Base-by-base conservation (phyloP, 2,113 vertebrate genomes). In the Menidia beryllina region DNA sequence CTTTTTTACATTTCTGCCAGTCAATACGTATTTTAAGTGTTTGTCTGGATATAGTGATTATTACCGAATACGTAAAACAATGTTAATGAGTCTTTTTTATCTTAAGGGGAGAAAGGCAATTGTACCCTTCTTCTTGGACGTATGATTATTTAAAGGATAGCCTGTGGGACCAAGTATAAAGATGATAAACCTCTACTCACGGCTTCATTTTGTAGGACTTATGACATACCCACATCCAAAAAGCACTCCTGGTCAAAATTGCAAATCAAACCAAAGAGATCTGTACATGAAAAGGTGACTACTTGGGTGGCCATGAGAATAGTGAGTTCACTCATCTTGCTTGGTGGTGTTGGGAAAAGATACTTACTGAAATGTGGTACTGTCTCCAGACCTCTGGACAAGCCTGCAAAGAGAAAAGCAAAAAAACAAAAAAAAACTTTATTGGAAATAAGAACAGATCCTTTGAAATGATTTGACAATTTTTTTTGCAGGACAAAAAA, bases 321-420 rank as follows among this genome's bases (percentile, higher is more conserved):
- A 58, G 26, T 10, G 10, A 23, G 25, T 6, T 34, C 14, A 30
- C 52, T 23, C n/a, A 21, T 48, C 20, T 30, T 45, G 60, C 45
- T 20, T 41, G 21, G 50, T 39, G 41, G 17, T 36, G 61, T 68
- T 66, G 36, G 62, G 21, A n/a, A 38, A 24, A 15, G 27, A 52
- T 11, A 87, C 97, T 98, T 94, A 99, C 97, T 58, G 97, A 97
- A 92, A 96, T 92, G 93, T 98, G 97, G 92, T 97, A 99, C 94
- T 99, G 97, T 91, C 97, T 97, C 97, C 97, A 99, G 93, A 97
- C 95, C 93, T 99, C 96, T 91, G 97, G 96, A 92, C 97, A 99
- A 88, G 91, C 94, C 97, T 99, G 92, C 25, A 30, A 47, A 57
- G 43, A 69, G 25, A 56, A 17, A 72, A 41, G 23, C 39, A n/a